Conservation (phyloP, 2,797 vertebrate genomes). For the Champsocephalus gunnari region DNA sequence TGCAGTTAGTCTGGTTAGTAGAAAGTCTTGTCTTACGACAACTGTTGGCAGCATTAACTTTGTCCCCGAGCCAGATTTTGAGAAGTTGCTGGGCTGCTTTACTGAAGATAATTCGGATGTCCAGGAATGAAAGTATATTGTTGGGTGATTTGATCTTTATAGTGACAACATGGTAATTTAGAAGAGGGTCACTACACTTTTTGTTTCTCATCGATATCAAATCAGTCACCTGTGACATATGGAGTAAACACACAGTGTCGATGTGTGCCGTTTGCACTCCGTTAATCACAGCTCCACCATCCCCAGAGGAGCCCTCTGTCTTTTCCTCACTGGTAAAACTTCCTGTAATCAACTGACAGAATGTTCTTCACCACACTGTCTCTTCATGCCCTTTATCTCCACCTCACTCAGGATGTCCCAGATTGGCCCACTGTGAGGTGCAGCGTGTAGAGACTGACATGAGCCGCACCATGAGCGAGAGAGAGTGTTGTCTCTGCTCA, state of each 20-base stretch:
- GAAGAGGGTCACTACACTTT: background rate
- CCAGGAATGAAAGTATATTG: background rate
- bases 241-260: conserved; percentile 7
- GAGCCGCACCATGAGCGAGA: conserved; percentile 11
- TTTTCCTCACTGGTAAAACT: conserved; percentile 24
- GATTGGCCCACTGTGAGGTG: conserved; percentile 33
- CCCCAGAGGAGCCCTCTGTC: conserved; percentile 37
- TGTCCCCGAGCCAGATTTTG: conserved; percentile 25
- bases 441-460: conserved; percentile 46
- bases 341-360: conserved; percentile 47
- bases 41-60: conserved; percentile 18
- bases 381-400: conserved; percentile 16
- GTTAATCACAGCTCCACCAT: conserved; percentile 50
- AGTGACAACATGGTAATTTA: background rate
- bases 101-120: background rate
- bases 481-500: conserved; percentile 29
- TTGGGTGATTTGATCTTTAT: conserved; percentile 15
- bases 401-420: conserved; percentile 35
- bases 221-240: conserved; percentile 12
- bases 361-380: conserved; percentile 12
- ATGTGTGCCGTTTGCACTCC: conserved; percentile 22
- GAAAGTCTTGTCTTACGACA: background rate
- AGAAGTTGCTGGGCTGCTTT: background rate
- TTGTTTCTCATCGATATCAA: conserved; percentile 6
- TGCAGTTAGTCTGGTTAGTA: background rate